Evolutionary conservation across 1,140 invertebrate species (phyloP).

Genomic region (Ridgeia piscesae): DNA sequence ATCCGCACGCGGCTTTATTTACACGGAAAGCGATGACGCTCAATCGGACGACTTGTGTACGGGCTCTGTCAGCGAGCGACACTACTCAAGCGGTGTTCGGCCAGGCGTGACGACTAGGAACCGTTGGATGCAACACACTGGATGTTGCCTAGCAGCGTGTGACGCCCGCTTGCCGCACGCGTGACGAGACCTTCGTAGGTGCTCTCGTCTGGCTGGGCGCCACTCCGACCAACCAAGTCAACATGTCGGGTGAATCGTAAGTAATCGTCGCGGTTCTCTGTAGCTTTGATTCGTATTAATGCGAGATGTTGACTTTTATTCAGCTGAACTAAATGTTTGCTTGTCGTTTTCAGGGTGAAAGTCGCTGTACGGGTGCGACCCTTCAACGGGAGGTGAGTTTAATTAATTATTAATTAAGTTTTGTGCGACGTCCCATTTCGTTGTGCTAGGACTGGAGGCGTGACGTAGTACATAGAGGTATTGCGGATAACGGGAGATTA

Average conservation of each 20-base stretch:
- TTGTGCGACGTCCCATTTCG: neutral
- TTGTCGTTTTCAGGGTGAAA: slow-evolving; percentile 54
- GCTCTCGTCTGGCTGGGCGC: too few relatives aligned
- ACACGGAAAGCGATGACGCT: neutral
- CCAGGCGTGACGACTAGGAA: neutral
- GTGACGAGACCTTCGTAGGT: neutral
- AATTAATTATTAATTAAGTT: slow-evolving; percentile 17
- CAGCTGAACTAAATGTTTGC: neutral
- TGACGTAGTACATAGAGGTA: too few relatives aligned
- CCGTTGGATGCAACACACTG: neutral
- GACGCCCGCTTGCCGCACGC: neutral
- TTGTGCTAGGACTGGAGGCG: too few relatives aligned
- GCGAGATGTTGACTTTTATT: neutral
- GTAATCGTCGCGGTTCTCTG: slow-evolving; percentile 20
- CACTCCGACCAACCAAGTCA: slow-evolving; percentile 3
- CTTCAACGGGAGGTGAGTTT: slow-evolving; percentile 59
- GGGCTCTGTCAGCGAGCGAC: neutral
- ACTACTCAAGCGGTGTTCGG: neutral
- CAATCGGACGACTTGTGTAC: too few relatives aligned
- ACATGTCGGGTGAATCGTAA: slow-evolving; percentile 40
- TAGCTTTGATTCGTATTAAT: neutral
- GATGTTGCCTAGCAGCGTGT: slow-evolving; percentile 3
- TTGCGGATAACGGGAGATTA: too few relatives aligned
- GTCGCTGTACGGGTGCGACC: slow-evolving; percentile 67
- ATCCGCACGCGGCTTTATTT: neutral